phyloP scores from a whole-genome alignment of 2,888 invertebrate genomes.

The Tuta absoluta region DNA sequence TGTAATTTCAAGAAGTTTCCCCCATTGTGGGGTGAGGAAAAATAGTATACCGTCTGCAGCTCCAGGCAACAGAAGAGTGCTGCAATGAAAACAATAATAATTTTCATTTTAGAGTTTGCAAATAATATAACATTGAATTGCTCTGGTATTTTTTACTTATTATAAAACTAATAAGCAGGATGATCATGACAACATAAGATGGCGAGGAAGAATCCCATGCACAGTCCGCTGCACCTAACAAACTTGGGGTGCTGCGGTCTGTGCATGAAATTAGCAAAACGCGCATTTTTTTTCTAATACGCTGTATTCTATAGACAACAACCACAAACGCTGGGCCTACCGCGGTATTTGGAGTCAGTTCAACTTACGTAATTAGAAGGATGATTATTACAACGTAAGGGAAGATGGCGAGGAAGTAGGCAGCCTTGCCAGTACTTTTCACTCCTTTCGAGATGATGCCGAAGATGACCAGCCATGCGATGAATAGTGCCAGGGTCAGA shows the following conservation, averaged over 20 bases:
- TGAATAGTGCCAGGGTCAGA: constrained; percentile 83
- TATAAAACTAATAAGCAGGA: constrained; percentile 84
- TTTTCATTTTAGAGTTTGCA: constrained; percentile 15
- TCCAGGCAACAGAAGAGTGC: constrained; percentile 84
- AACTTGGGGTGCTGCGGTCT: too few species aligned
- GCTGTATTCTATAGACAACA: too few species aligned
- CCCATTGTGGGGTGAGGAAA: constrained; percentile 90
- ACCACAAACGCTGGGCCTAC: too few species aligned
- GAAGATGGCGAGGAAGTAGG: constrained; percentile 94
- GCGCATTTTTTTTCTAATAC: too few species aligned
- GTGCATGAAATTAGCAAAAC: too few species aligned
- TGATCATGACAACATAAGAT: constrained; percentile 89
- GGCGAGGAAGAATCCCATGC: too few species aligned
- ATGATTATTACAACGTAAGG: constrained; percentile 90
- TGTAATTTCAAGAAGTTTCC: constrained; percentile 84
- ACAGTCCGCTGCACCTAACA: too few species aligned
- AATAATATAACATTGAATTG: neutral
- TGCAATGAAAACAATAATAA: constrained; percentile 39
- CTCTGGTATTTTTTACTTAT: neutral
- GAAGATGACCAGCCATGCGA: constrained; percentile 86
- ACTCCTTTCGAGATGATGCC: constrained; percentile 86
- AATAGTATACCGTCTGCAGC: constrained; percentile 85
- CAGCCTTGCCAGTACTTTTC: constrained; percentile 89
- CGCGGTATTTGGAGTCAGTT: too few species aligned
- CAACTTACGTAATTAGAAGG: constrained; percentile 83